Evolutionary conservation across 2,888 invertebrate species (phyloP), one percentile per base, ranked within the genome.

Genomic region (Eulithis prunata): DNA sequence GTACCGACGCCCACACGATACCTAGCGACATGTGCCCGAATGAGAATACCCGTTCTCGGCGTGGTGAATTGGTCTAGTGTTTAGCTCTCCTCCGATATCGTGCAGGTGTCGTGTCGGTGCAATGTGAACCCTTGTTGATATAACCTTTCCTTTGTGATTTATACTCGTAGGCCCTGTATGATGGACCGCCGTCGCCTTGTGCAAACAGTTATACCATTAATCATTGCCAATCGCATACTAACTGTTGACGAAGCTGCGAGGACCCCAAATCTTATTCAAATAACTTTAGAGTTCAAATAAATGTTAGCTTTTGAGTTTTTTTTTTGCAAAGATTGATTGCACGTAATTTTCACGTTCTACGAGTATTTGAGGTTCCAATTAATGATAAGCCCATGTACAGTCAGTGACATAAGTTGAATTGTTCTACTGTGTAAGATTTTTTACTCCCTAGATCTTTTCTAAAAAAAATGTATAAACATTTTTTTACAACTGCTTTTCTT

Each of bases 141-240:
- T 62, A 67, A 67, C 57, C 57, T 60, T 64, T 62, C 45, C 45
- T 21, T 61, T 11, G 56, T 63, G 70, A 65, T 62, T 61, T 58
- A 63, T 63, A 55, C 56, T 53, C 62, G 38, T 57, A 43, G 53
- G 51, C 55, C 21, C 54, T 46, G 47, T 57, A 13, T 49, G 58
- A 66, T 57, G 57, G 57, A 51, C 57, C 57, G 63, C 59, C 59
- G 49, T 55, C 55, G 55, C 59, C 43, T 55, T 51, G 55, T 43
- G 36, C 56, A 59, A 57, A 68, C 65, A 62, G 59, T 38, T 36
- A 45, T 53, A 38, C 57, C 62, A 67, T 70, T 63, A 63, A 67
- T 70, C 70, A 65, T 63, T 54, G 28, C 62, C 57, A 43, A 54
- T 62, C 55, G 57, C 51, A 52, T 60, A 70, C 45, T 53, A 61